Base-by-base conservation (phyloP, 2,888 invertebrate species). In the Lasioglossum vierecki region DNA sequence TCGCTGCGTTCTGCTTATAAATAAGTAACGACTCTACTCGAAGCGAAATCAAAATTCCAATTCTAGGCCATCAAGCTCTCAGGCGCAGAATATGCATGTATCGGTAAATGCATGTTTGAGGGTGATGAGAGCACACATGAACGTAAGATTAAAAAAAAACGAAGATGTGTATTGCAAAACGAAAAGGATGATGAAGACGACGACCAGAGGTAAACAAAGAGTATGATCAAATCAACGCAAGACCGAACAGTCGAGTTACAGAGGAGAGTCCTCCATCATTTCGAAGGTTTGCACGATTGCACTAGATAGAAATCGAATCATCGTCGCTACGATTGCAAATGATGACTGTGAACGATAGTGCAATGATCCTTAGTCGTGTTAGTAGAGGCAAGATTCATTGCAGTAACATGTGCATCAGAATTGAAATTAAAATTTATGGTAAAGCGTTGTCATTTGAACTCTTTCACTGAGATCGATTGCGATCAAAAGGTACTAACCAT, bases 11-110 rank as follows among this genome's bases (percentile, higher is more conserved):
- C 41, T 26, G 11, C 49, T 68, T 22, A 41, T 41, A 41, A 70
- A 70, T 41, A 41, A 70, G 13, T 11, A 41, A 70, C 70, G 39
- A 41, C 41, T 41, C 13, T n/a, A 39, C 44, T n/a, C 2, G 35
- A 39, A 68, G 66, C 68, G 46, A 82, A 79, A 76, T 60, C 53
- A 76, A 74, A 83, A 44, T 26, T 49, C 13, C 76, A 82, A 70
- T 80, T 71, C 85, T 93, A 92, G 92, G 93, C 92, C 92, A 91
- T 90, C 87, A 89, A 93, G 92, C 93, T 93, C 93, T 92, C 94
- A 93, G 93, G 92, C 91, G 91, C 92, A 84, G 76, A 84, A 84
- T 84, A 79, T 85, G 68, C 76, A 76, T 76, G 70, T 78, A 71
- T 80, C 73, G 18, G 63, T 87, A 88, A 90, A 90, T 90, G 90